These are phyloP conservation scores for Hirtodrosophila alboralis DNA, from an alignment of 2,888 invertebrate genomes.

Conservation along the genomic window DNA sequence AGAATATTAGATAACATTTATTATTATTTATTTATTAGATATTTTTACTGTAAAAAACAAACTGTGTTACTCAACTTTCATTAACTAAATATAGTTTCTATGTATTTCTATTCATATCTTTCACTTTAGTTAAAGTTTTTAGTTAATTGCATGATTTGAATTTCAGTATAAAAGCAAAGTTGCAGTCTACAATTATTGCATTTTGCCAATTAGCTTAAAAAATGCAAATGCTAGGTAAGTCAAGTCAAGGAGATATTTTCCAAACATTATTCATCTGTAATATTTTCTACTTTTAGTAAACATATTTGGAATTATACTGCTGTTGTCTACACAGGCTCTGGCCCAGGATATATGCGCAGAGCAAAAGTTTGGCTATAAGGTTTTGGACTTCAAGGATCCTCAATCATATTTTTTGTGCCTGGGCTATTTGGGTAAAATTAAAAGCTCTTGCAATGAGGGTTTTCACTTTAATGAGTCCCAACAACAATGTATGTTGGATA, in stretches of 20 bases:
- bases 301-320: conserved; percentile 25
- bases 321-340: conserved; percentile 18
- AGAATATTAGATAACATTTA: too few relatives aligned
- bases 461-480: conserved; percentile 20
- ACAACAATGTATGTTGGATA: conserved; percentile 33
- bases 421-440: conserved; percentile 36
- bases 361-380: conserved; percentile 37
- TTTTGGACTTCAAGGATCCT: conserved; percentile 9
- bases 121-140: conserved; percentile 7
- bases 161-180: conserved; percentile 26
- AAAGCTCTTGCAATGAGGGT: conserved; percentile 36
- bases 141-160: conserved; percentile 24
- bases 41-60: background rate
- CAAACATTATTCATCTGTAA: background rate
- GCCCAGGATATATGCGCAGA: conserved; percentile 32
- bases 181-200: background rate
- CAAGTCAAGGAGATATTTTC: background rate
- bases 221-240: conserved; percentile 48
- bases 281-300: background rate
- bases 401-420: conserved; percentile 42
- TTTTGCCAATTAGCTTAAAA: conserved; percentile 1
- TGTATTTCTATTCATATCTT: conserved; percentile 6
- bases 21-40: too few relatives aligned
- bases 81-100: conserved; percentile 15
- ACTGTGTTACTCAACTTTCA: background rate